Percentiles rank a stretch among this genome's conserved stretches.
These are phyloP conservation scores for Temnothorax rugatulus DNA, from an alignment of 2,888 invertebrate genomes.

Conservation along the genomic window DNA sequence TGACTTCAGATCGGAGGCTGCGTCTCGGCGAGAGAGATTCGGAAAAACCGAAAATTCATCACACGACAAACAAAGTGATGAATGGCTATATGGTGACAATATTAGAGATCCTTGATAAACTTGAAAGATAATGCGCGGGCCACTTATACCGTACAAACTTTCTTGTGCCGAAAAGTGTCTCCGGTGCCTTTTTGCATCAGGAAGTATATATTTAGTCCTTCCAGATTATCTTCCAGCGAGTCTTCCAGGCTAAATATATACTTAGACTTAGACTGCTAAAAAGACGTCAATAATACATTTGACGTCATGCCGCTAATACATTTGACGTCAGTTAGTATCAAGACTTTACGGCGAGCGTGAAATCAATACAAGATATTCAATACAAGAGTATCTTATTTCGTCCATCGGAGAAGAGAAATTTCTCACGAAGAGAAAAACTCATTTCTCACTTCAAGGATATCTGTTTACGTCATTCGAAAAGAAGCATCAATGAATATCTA, in stretches of 20 bases:
- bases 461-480: background rate
- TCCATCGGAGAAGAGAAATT: background rate
- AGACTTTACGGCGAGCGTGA: background rate
- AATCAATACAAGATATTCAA: conserved; percentile 29
- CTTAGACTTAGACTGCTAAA: background rate
- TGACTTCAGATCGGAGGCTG: background rate
- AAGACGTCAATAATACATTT: background rate
- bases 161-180: background rate
- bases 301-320: background rate
- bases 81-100: background rate
- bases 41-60: conserved; percentile 5
- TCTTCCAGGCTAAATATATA: background rate
- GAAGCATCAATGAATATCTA: background rate
- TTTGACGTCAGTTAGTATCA: conserved; percentile 9
- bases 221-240: too few species aligned
- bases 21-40: background rate
- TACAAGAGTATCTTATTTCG: conserved; percentile 19
- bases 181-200: background rate
- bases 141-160: background rate
- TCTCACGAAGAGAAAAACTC: background rate
- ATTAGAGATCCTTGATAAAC: conserved; percentile 5
- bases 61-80: background rate
- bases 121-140: conserved; percentile 3
- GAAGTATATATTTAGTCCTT: background rate
- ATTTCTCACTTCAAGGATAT: background rate